A percentile compares a stretch with the other conserved stretches of the same genome.
phyloP scores from a whole-genome alignment of 2,113 vertebrate species.

The Oryzias melastigma region DNA sequence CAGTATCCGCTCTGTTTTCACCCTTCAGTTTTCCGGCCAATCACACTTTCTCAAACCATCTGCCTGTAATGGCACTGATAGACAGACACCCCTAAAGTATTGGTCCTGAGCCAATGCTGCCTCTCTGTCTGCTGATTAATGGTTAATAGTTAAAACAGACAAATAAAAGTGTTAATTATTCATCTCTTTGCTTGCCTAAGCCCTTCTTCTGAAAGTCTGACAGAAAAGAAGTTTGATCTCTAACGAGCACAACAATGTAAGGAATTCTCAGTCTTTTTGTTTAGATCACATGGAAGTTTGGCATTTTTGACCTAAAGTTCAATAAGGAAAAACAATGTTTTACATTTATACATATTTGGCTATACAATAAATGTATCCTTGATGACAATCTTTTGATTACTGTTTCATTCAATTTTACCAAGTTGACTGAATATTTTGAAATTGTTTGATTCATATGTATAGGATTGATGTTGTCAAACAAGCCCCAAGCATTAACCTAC shows the following conservation, averaged over 20 bases:
- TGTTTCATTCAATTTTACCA: no score
- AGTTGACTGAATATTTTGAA: no score
- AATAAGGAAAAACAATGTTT: no score
- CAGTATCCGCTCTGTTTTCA: conserved; percentile 37
- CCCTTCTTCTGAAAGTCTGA: conserved; percentile 2
- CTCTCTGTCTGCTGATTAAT: conserved; percentile 37
- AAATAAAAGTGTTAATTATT: conserved; percentile 7
- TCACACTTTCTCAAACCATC: conserved; percentile 57
- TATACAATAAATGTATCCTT: no score
- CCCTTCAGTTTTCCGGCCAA: conserved; percentile 54
- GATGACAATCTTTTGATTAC: no score
- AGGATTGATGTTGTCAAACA: no score
- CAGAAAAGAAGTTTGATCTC: conserved; percentile 18
- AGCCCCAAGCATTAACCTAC: no score
- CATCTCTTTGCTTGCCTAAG: background rate
- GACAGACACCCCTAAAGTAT: conserved; percentile 59
- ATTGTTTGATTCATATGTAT: no score
- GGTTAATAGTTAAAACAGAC: conserved; percentile 23
- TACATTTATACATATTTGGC: no score
- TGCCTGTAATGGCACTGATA: conserved; percentile 64
- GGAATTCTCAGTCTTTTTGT: conserved; percentile 37
- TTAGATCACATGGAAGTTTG: conserved; percentile 16
- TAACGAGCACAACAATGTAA: conserved; percentile 35
- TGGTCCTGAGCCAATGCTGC: conserved; percentile 42
- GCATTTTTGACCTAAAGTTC: background rate